These are phyloP conservation scores for Calephelis perditalis DNA, from an alignment of 2,888 invertebrate species.

Conservation along the genomic window DNA sequence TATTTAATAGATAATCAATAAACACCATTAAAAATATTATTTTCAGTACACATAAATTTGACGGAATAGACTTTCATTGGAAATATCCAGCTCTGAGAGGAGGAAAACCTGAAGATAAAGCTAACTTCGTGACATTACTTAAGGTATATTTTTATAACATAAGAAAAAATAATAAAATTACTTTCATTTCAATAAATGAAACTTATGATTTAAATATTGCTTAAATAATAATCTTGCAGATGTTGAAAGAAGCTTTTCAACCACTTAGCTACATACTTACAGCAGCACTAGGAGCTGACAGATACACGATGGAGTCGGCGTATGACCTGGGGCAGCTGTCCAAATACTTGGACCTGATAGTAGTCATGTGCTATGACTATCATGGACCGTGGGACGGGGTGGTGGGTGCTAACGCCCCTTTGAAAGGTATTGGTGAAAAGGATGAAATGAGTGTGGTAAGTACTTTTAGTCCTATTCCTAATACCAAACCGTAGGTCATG, in stretches of 20 bases:
- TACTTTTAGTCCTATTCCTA: constrained; percentile 12
- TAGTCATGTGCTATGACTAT: constrained; percentile 94
- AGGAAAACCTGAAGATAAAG: constrained; percentile 84
- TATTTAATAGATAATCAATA: no score
- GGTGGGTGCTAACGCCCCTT: constrained; percentile 88
- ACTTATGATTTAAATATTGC: no score
- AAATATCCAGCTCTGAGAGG: constrained; percentile 90
- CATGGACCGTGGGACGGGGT: constrained; percentile 89
- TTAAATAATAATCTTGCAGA: constrained; percentile 57
- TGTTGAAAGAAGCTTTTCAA: constrained; percentile 84
- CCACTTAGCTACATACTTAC: constrained; percentile 84
- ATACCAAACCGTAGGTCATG: no score
- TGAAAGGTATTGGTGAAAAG: constrained; percentile 67
- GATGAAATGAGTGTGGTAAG: constrained; percentile 85
- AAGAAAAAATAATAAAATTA: no score
- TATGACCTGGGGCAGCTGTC: constrained; percentile 87
- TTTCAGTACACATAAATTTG: constrained; percentile 84
- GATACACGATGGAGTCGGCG: constrained; percentile 84
- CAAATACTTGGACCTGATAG: constrained; percentile 84
- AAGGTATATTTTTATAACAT: constrained; percentile 69
- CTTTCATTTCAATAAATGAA: no score
- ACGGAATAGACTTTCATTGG: constrained; percentile 90
- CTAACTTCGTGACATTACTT: constrained; percentile 85
- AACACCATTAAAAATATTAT: no score
- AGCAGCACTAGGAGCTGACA: constrained; percentile 89